Percentiles rank a stretch among this genome's conserved stretches.
Evolutionary conservation across 2,113 vertebrate species (phyloP).

Genomic region (Percina caprodes): DNA sequence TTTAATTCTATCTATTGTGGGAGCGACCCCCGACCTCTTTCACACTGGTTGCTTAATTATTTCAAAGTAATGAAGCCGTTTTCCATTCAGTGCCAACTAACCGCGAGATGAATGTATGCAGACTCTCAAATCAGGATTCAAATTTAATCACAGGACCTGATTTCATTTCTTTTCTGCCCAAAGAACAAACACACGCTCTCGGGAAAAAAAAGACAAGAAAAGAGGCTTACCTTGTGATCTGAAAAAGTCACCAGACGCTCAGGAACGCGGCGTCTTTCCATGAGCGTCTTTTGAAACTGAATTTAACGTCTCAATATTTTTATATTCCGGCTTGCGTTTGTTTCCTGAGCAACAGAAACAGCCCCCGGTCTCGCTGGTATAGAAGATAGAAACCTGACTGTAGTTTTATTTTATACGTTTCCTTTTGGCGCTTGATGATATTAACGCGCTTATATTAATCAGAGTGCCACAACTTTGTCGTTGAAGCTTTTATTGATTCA

Average conservation of each 20-base stretch:
- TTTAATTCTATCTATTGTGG: slow-evolving; percentile 40
- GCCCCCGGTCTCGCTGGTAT: not conserved
- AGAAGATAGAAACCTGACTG: not conserved
- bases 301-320: too few relatives aligned
- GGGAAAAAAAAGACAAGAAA: not conserved
- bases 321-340: too few relatives aligned
- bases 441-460: not conserved
- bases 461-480: not conserved
- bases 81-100: slow-evolving; percentile 9
- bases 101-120: slow-evolving; percentile 1
- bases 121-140: slow-evolving; percentile 22
- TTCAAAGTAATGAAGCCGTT: slow-evolving; percentile 25
- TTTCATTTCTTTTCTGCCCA: slow-evolving; percentile 2
- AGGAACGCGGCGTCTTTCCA: not conserved
- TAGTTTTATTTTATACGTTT: not conserved
- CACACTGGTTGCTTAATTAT: slow-evolving; percentile 41
- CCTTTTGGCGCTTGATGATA: not conserved
- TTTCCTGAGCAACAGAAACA: not conserved
- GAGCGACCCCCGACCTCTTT: not conserved
- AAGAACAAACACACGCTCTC: slow-evolving; percentile 3
- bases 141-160: not conserved
- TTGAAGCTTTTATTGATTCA: not conserved
- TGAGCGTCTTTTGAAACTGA: too few relatives aligned
- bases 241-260: not conserved
- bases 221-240: not conserved